Percentiles rank a stretch among this genome's conserved stretches.
Conservation (phyloP, 2,888 invertebrate genomes). For the Himalopsyche anomala region DNA sequence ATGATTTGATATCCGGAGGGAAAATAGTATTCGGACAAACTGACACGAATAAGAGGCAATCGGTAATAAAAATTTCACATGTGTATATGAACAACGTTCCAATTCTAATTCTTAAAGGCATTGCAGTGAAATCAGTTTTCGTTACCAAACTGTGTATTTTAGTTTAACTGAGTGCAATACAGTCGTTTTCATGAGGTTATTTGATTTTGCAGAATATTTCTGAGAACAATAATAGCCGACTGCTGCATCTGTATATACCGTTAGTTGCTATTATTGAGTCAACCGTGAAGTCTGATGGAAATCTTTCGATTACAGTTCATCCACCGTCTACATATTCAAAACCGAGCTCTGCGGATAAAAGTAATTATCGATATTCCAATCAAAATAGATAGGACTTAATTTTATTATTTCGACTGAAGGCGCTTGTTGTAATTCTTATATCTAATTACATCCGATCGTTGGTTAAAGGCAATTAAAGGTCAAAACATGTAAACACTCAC, state of each 20-base stretch:
- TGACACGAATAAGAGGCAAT: slow-evolving; percentile 66
- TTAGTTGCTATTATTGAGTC: slow-evolving; percentile 71
- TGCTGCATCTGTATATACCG: slow-evolving; percentile 56
- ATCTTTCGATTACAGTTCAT: slow-evolving; percentile 67
- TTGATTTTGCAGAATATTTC: slow-evolving; percentile 32
- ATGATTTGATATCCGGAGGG: slow-evolving; percentile 81
- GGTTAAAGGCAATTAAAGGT: no score
- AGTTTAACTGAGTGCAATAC: no score
- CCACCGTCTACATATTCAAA: slow-evolving; percentile 48
- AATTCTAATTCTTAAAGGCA: no score
- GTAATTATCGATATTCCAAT: background rate
- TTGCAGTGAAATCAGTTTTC: no score
- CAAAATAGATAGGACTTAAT: no score
- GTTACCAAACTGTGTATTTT: background rate
- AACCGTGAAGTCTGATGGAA: slow-evolving; percentile 81
- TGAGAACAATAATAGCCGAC: background rate
- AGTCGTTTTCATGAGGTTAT: background rate
- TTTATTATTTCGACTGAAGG: no score
- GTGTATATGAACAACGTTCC: background rate
- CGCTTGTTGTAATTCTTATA: no score
- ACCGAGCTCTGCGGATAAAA: background rate
- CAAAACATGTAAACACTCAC: no score
- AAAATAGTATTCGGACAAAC: slow-evolving; percentile 76
- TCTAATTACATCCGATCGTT: no score
- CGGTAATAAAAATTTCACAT: background rate